These are phyloP conservation scores for Hirtodrosophila alboralis DNA, from an alignment of 2,888 invertebrate species.

Conservation along the genomic window DNA sequence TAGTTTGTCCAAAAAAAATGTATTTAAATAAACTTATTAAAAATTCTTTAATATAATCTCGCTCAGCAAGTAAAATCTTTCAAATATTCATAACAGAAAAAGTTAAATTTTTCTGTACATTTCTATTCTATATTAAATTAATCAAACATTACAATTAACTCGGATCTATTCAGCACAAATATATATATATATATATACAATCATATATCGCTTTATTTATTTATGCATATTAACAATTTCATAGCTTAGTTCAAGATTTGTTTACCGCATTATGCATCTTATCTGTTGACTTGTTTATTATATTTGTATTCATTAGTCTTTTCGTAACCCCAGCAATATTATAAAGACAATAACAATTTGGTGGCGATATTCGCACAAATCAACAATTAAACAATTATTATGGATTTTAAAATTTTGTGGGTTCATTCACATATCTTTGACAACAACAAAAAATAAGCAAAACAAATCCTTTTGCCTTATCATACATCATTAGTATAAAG, in stretches of 20 bases:
- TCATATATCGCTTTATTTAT: no score
- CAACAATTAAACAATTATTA: conserved; percentile 21
- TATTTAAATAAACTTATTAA: no score
- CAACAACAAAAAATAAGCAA: not conserved
- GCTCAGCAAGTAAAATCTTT: no score
- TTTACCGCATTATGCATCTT: not conserved
- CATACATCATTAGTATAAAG: not conserved
- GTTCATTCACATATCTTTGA: conserved; percentile 39
- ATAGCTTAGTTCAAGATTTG: not conserved
- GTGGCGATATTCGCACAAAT: conserved; percentile 20
- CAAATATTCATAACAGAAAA: no score
- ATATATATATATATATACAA: not conserved
- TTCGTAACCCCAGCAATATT: conserved; percentile 15
- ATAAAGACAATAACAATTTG: conserved; percentile 20
- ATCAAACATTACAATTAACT: no score
- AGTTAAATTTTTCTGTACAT: no score
- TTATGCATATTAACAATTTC: not conserved
- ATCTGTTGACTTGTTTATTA: conserved; percentile 11
- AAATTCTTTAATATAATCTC: no score
- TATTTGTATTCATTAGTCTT: conserved; percentile 15
- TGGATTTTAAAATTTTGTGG: conserved; percentile 25
- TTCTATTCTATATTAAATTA: no score
- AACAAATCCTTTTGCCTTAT: conserved; percentile 11
- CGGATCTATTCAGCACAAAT: no score
- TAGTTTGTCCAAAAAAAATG: conserved; percentile 12